These are phyloP conservation scores for Labia minor DNA, from an alignment of 2,888 invertebrate species.

Conservation along the genomic window DNA sequence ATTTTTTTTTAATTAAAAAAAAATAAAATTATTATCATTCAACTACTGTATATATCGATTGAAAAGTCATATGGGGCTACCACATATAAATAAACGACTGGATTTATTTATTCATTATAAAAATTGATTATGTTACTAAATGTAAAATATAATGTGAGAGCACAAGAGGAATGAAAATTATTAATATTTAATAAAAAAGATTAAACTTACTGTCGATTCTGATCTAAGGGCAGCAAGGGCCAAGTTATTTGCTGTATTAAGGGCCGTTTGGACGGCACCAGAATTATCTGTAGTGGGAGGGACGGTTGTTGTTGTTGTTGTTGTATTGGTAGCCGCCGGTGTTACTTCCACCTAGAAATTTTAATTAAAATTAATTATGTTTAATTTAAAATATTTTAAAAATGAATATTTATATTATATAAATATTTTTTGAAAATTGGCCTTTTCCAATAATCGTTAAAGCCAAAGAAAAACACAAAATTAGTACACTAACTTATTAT, in stretches of 20 bases:
- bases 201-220: conserved; percentile 30
- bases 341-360: neutral
- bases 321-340: neutral
- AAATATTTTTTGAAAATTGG: neutral
- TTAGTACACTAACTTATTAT: neutral
- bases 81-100: too few species aligned
- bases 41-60: too few species aligned
- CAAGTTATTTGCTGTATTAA: conserved; percentile 24
- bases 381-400: neutral
- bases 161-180: too few species aligned
- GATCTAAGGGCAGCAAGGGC: conserved; percentile 25
- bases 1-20: too few species aligned
- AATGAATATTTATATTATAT: neutral
- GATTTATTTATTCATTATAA: too few species aligned
- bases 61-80: too few species aligned
- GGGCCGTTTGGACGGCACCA: conserved; percentile 30
- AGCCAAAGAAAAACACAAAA: neutral
- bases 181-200: too few species aligned
- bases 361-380: neutral
- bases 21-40: too few species aligned
- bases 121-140: too few species aligned
- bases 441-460: too few species aligned
- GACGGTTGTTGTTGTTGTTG: neutral
- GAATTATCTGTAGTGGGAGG: neutral
- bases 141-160: too few species aligned